Evolutionary conservation across 2,113 vertebrate genomes (phyloP).

Genomic region (Phyllostomus hastatus): DNA sequence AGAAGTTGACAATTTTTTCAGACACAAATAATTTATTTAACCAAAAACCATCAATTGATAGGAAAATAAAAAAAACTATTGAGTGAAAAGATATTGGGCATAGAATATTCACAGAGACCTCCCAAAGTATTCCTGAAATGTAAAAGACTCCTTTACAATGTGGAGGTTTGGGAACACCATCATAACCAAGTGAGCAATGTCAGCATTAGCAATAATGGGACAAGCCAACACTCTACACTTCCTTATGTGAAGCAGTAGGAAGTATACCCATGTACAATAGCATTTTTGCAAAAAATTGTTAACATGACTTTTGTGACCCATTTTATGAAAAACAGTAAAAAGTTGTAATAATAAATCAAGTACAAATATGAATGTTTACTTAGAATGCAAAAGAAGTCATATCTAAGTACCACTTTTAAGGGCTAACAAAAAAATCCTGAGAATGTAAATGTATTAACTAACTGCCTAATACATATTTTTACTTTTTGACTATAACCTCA

Average conservation of each 20-base stretch:
- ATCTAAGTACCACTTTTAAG: not conserved
- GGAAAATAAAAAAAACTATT: not conserved
- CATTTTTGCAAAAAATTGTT: not conserved
- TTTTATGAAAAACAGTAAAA: conserved; percentile 11
- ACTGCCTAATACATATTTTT: not conserved
- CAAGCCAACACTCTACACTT: not conserved
- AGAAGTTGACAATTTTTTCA: not conserved
- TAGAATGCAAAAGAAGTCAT: not conserved
- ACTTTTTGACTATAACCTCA: not conserved
- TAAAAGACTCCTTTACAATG: not conserved
- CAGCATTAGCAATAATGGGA: not conserved
- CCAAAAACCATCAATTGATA: not conserved
- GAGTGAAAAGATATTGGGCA: not conserved
- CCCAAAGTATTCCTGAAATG: not conserved
- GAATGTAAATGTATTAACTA: not conserved
- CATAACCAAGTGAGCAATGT: not conserved
- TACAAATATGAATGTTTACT: not conserved
- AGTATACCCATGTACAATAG: not conserved
- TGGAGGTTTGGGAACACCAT: not conserved
- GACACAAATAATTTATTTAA: not conserved
- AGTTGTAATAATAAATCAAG: not conserved
- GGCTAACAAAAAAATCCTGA: not conserved
- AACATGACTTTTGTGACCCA: not conserved
- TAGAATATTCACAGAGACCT: not conserved
- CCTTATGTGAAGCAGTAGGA: not conserved